phyloP scores from a whole-genome alignment of 2,888 invertebrate genomes.

The Melinaea menophilus region DNA sequence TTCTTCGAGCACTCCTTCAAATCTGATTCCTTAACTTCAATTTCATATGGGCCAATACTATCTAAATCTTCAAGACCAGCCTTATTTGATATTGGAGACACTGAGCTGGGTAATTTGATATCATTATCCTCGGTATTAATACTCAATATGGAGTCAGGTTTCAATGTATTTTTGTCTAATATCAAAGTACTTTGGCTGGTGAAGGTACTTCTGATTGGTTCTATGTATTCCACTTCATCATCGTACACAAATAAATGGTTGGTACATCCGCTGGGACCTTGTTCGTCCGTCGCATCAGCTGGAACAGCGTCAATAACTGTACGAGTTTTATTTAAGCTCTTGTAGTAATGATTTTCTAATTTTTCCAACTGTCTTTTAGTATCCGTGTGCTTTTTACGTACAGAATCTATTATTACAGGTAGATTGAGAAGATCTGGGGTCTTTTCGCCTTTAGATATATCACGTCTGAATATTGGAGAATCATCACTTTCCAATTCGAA shows the following conservation, averaged over 20 bases:
- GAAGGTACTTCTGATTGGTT: conserved; percentile 71
- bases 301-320: conserved; percentile 69
- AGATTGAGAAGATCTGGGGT: conserved; percentile 70
- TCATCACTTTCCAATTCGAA: conserved; percentile 74
- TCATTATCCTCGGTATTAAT: conserved; percentile 71
- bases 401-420: conserved; percentile 69
- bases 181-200: conserved; percentile 73
- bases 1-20: conserved; percentile 57
- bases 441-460: conserved; percentile 50
- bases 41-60: conserved; percentile 69
- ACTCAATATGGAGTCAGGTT: conserved; percentile 62
- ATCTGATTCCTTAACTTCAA: conserved; percentile 69
- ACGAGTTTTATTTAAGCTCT: conserved; percentile 58
- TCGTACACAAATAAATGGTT: conserved; percentile 60
- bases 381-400: conserved; percentile 67
- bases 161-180: conserved; percentile 60
- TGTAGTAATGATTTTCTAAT: conserved; percentile 71
- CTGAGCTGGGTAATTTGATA: conserved; percentile 67
- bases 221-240: conserved; percentile 73
- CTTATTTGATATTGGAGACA: conserved; percentile 63
- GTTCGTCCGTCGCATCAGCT: conserved; percentile 65
- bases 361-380: conserved; percentile 70
- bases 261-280: conserved; percentile 66
- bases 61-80: conserved; percentile 53
- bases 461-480: conserved; percentile 66